A percentile compares a stretch with the other conserved stretches of the same genome.
phyloP scores from a whole-genome alignment of 2,888 invertebrate genomes.

The Entomobrya proxima region DNA sequence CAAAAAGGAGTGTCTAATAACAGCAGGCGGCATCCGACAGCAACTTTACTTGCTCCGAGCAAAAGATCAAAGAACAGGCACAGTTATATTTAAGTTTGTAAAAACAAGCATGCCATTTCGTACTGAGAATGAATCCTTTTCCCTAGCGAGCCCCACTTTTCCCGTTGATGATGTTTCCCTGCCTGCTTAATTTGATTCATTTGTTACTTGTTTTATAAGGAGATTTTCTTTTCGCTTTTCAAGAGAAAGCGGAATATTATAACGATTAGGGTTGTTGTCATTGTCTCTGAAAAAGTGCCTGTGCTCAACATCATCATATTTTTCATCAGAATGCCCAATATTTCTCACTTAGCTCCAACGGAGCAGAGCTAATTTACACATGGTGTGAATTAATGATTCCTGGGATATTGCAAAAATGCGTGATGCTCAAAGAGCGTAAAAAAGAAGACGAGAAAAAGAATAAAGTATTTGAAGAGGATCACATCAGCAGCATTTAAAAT shows the following conservation, averaged over 20 bases:
- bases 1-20: conserved; percentile 48
- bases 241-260: conserved; percentile 1
- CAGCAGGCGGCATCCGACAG: conserved; percentile 42
- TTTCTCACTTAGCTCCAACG: conserved; percentile 54
- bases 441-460: conserved; percentile 4
- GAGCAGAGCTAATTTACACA: conserved; percentile 64
- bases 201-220: conserved; percentile 14
- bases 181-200: conserved; percentile 49
- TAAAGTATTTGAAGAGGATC: not conserved
- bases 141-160: conserved; percentile 1
- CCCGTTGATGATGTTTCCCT: conserved; percentile 13
- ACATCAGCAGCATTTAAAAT: not conserved
- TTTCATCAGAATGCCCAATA: conserved; percentile 42
- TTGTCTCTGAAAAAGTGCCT: not conserved
- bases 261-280: too few relatives aligned
- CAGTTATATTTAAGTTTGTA: not conserved
- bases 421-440: conserved; percentile 52
- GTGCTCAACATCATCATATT: conserved; percentile 18
- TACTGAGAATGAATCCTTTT: not conserved
- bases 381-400: conserved; percentile 59
- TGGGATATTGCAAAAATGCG: conserved; percentile 52
- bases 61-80: not conserved
- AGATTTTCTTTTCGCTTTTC: not conserved
- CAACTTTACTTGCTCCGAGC: not conserved
- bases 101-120: too few relatives aligned